A percentile compares a stretch with the other conserved stretches of the same genome.
phyloP scores from a whole-genome alignment of 2,797 vertebrate genomes.

The Hephaestus fuliginosus region DNA sequence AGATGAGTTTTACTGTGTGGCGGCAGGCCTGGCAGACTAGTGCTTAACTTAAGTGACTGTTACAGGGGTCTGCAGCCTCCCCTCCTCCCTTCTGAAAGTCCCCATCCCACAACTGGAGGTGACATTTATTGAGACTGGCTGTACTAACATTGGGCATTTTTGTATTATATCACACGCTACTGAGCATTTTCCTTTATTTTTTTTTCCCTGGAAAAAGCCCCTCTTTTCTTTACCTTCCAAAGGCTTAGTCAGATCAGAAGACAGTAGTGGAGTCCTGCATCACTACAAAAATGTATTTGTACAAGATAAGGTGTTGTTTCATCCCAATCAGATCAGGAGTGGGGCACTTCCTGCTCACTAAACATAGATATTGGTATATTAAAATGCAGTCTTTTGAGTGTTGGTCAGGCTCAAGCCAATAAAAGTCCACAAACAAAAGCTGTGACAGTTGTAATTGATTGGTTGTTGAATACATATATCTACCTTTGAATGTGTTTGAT shows the following conservation, averaged over 20 bases:
- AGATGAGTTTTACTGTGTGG: conserved; percentile 83
- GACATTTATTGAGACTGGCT: conserved; percentile 50
- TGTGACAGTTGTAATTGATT: conserved; percentile 51
- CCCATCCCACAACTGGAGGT: conserved; percentile 28
- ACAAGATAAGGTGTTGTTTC: conserved; percentile 28
- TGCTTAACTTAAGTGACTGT: conserved; percentile 79
- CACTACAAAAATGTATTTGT: conserved; percentile 3
- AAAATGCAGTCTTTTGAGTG: conserved; percentile 17
- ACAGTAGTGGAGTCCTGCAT: background rate
- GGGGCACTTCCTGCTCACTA: conserved; percentile 28
- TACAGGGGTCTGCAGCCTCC: conserved; percentile 70
- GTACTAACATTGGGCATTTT: conserved; percentile 38
- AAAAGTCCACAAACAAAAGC: conserved; percentile 46
- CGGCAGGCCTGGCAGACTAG: conserved; percentile 60
- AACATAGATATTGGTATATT: conserved; percentile 28
- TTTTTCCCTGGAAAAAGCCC: conserved; percentile 32
- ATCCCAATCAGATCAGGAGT: conserved; percentile 25
- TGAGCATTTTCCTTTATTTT: conserved; percentile 21
- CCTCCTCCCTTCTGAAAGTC: conserved; percentile 50
- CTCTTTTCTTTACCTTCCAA: conserved; percentile 9
- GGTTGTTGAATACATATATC: conserved; percentile 36
- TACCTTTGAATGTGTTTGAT: conserved; percentile 59
- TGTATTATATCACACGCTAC: conserved; percentile 28
- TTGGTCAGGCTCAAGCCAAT: conserved; percentile 17
- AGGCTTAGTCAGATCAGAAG: conserved; percentile 27